These are phyloP conservation scores for Metallyticus violacea DNA, from an alignment of 2,888 invertebrate genomes.

Conservation along the genomic window DNA sequence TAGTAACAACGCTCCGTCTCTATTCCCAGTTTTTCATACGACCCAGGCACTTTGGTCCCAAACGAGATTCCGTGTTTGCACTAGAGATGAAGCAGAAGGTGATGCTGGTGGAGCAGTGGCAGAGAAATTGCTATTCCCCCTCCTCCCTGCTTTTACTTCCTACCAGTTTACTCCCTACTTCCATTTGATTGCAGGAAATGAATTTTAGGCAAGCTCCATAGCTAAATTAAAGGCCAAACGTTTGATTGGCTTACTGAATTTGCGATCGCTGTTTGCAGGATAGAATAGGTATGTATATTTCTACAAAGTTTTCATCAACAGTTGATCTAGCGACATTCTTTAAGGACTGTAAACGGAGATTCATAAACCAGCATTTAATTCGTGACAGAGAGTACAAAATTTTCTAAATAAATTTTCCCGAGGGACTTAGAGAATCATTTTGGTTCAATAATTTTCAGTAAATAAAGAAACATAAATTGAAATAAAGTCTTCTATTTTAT, in stretches of 20 bases:
- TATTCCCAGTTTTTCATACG: neutral
- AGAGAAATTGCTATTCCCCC: neutral
- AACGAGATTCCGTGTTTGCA: neutral
- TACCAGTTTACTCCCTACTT: too few species aligned
- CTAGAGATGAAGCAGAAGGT: neutral
- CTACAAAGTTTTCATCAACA: too few species aligned
- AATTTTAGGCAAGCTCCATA: neutral
- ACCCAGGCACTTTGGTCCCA: neutral
- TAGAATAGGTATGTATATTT: too few species aligned
- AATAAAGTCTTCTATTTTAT: too few species aligned
- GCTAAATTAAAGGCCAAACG: neutral
- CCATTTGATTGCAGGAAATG: conserved; percentile 1
- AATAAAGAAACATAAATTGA: too few species aligned
- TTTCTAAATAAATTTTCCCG: too few species aligned
- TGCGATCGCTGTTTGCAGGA: neutral
- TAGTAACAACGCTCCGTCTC: neutral
- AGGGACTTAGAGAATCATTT: too few species aligned
- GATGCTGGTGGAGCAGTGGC: neutral
- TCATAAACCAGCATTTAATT: too few species aligned
- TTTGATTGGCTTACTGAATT: neutral
- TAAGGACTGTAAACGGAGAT: too few species aligned
- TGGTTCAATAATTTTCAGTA: too few species aligned
- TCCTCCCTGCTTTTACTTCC: neutral
- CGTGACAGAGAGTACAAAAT: too few species aligned
- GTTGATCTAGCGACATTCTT: too few species aligned